Conservation (phyloP, 2,113 vertebrate species). For the Plestiodon gilberti region DNA sequence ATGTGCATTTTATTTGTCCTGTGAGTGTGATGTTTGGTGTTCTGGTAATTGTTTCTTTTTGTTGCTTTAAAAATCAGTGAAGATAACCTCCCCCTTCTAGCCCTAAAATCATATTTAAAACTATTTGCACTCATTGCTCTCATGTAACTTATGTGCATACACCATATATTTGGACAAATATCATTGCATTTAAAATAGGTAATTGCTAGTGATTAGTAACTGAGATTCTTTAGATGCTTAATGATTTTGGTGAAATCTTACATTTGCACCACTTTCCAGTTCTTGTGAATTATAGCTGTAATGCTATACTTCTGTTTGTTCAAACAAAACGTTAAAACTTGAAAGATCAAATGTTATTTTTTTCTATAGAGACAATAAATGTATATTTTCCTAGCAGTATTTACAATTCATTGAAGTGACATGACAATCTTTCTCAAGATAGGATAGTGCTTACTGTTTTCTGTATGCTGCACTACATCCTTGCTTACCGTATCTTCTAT, state of each 20-base stretch:
- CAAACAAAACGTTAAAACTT: neutral
- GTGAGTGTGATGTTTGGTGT: conserved; percentile 37
- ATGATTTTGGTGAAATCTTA: neutral
- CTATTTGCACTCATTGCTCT: conserved; percentile 41
- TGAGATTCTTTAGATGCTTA: neutral
- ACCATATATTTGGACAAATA: neutral
- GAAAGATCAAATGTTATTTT: neutral
- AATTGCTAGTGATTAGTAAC: neutral
- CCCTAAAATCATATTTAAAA: conserved; percentile 42
- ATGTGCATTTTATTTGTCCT: conserved; percentile 42
- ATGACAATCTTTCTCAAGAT: neutral
- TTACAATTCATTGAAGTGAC: neutral
- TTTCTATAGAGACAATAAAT: neutral
- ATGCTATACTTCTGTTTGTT: neutral
- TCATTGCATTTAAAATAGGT: neutral
- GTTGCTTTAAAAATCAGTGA: neutral
- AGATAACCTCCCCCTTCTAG: neutral
- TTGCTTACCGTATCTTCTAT: conserved; percentile 41
- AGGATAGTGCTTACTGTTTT: neutral
- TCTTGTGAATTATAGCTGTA: neutral
- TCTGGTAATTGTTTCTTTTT: conserved; percentile 44
- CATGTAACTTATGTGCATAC: conserved; percentile 9
- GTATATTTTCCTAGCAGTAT: neutral
- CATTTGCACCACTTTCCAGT: neutral
- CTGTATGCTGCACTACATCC: conserved; percentile 32